A percentile compares a stretch with the other conserved stretches of the same genome.
These are phyloP conservation scores for Drosophila pseudoananassae DNA, from an alignment of 1,140 invertebrate species.

Conservation along the genomic window DNA sequence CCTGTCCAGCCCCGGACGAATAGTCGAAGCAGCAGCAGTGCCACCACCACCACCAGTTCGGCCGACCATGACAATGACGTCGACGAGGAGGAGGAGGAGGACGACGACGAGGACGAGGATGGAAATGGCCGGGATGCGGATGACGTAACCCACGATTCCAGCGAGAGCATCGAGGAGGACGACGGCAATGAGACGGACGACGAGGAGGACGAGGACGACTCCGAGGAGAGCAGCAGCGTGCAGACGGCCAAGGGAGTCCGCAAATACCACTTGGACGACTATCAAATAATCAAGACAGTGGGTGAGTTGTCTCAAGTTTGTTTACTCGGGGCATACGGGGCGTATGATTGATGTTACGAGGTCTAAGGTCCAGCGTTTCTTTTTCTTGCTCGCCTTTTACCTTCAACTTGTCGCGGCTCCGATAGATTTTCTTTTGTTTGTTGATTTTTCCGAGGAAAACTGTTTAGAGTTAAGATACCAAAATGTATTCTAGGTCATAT, in stretches of 20 bases:
- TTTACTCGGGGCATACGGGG: slow-evolving; percentile 21
- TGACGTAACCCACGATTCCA: slow-evolving; percentile 65
- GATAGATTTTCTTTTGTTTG: slow-evolving; percentile 44
- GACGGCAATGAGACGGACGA: slow-evolving; percentile 80
- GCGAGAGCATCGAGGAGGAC: slow-evolving; percentile 72
- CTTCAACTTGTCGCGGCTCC: slow-evolving; percentile 51
- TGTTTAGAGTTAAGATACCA: slow-evolving; percentile 54
- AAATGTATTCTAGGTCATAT: slow-evolving; percentile 52
- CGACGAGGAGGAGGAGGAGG: slow-evolving; percentile 50
- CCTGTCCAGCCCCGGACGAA: slow-evolving; percentile 26
- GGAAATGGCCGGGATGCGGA: slow-evolving; percentile 56
- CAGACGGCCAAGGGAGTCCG: slow-evolving; percentile 88
- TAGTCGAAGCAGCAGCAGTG: slow-evolving; percentile 50
- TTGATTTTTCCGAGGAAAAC: slow-evolving; percentile 32
- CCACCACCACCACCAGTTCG: slow-evolving; percentile 42
- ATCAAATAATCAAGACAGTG: slow-evolving; percentile 92
- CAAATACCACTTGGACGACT: slow-evolving; percentile 90
- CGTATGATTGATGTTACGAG: slow-evolving; percentile 47
- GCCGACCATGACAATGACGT: slow-evolving; percentile 42
- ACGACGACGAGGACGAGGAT: slow-evolving; percentile 55
- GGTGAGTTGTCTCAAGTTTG: slow-evolving; percentile 86
- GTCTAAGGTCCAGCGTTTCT: slow-evolving; percentile 30
- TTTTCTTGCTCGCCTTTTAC: slow-evolving; percentile 33
- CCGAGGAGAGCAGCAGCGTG: slow-evolving; percentile 84
- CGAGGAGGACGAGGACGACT: slow-evolving; percentile 73